Evolutionary conservation across 2,113 vertebrate species (phyloP).

Genomic region (Rafetus swinhoei): DNA sequence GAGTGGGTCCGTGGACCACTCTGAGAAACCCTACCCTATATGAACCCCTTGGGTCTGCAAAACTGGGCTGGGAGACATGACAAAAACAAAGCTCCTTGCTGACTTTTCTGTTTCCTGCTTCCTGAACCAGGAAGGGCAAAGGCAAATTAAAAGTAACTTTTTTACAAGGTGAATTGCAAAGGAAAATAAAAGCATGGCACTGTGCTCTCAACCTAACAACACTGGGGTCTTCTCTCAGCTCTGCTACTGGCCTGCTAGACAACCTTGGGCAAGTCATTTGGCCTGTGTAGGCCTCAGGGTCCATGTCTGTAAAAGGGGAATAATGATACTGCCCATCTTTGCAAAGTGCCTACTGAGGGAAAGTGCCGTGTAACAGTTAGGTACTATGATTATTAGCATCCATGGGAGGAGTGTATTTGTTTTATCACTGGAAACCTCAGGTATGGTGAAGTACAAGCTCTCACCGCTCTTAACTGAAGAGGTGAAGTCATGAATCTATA

Average conservation of each 20-base stretch:
- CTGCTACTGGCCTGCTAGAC: not conserved
- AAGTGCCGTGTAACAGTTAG: not conserved
- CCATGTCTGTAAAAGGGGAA: not conserved
- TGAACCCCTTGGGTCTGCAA: not conserved
- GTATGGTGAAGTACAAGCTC: not conserved
- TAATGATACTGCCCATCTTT: not conserved
- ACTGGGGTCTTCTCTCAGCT: not conserved
- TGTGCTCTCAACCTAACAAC: not conserved
- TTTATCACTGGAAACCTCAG: not conserved
- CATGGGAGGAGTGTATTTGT: rapidly evolving
- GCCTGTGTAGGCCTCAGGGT: not conserved
- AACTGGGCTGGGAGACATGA: not conserved
- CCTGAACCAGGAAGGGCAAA: not conserved
- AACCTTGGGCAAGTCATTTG: not conserved
- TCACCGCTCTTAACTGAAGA: not conserved
- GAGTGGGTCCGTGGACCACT: too few relatives aligned
- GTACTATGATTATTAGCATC: not conserved
- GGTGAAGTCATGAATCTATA: not conserved
- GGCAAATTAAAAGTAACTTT: conserved; percentile 24
- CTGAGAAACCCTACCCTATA: not conserved
- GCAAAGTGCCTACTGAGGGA: not conserved
- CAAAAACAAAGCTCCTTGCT: not conserved
- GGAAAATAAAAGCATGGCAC: not conserved
- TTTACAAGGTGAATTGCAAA: not conserved
- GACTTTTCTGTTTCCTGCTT: not conserved